Evolutionary conservation across 2,113 vertebrate species (phyloP).

Genomic region (Sinocyclocheilus anshuiensis): DNA sequence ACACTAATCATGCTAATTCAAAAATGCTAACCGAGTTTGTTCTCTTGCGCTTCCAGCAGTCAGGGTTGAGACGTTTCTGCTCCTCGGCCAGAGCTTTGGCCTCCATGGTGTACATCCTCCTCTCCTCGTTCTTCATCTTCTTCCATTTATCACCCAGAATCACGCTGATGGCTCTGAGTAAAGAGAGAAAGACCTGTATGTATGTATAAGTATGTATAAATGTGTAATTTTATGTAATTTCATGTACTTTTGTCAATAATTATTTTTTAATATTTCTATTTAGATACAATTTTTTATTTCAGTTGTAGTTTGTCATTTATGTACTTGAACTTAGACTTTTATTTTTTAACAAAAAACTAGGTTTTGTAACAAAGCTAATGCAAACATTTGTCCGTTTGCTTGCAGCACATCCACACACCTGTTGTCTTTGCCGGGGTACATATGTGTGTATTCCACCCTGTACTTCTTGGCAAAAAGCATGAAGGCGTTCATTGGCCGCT

Average conservation of each 20-base stretch:
- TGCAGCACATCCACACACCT: slow-evolving; percentile 77
- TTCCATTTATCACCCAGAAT: slow-evolving; percentile 99
- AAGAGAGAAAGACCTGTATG: background rate
- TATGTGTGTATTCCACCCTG: slow-evolving; percentile 98
- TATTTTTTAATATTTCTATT: too few relatives aligned
- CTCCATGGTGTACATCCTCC: slow-evolving; percentile 95
- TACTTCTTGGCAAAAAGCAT: slow-evolving; percentile 99
- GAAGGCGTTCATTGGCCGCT: slow-evolving; percentile 99
- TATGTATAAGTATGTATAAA: too few relatives aligned
- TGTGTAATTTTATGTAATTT: background rate
- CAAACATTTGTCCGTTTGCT: background rate
- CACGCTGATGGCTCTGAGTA: slow-evolving; percentile 95
- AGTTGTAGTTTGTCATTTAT: too few relatives aligned
- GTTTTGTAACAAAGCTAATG: background rate
- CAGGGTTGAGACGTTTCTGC: slow-evolving; percentile 97
- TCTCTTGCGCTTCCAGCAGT: slow-evolving; percentile 99
- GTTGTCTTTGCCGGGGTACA: slow-evolving; percentile 99
- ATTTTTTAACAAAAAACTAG: background rate
- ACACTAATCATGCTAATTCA: background rate
- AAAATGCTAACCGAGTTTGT: slow-evolving; percentile 89
- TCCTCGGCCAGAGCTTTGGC: slow-evolving; percentile 98
- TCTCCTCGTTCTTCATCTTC: slow-evolving; percentile 98
- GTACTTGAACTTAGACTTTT: too few relatives aligned
- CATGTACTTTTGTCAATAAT: too few relatives aligned
- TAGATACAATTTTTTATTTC: too few relatives aligned